These are phyloP conservation scores for Noctilio leporinus DNA, from an alignment of 2,113 vertebrate species.

Conservation along the genomic window DNA sequence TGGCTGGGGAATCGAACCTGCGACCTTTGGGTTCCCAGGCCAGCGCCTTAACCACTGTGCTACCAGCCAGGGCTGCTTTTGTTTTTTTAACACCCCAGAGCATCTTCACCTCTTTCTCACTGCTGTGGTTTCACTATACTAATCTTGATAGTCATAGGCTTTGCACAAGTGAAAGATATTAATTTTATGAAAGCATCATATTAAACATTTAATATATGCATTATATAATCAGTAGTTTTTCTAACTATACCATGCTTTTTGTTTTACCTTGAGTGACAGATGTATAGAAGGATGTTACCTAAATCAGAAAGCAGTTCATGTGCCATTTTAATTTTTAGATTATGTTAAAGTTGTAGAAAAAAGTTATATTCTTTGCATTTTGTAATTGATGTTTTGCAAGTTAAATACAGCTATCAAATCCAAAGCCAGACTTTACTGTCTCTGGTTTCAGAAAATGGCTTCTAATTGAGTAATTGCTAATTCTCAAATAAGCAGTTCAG, in stretches of 20 bases:
- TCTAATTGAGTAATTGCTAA: slow-evolving; percentile 7
- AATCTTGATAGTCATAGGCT: not conserved
- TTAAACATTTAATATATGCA: not conserved
- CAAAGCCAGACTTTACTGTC: not conserved
- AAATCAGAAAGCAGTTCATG: not conserved
- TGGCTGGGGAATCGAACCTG: no score
- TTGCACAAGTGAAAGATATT: not conserved
- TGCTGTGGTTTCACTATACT: not conserved
- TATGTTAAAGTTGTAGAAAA: not conserved
- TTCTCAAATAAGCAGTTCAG: not conserved
- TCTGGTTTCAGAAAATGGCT: slow-evolving; percentile 24
- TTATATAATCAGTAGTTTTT: not conserved
- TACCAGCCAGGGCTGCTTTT: no score
- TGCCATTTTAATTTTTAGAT: not conserved
- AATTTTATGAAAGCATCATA: slow-evolving; percentile 14
- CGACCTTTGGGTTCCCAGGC: no score
- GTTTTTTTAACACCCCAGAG: not conserved
- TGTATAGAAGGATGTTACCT: not conserved
- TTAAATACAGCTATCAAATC: not conserved
- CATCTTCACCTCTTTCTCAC: not conserved
- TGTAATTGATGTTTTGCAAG: not conserved
- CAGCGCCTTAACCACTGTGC: no score
- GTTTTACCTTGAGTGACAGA: slow-evolving; percentile 18
- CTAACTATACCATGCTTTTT: not conserved
- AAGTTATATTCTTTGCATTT: slow-evolving; percentile 1